Conservation (phyloP, 2,888 invertebrate species). For the Protophormia terraenovae region DNA sequence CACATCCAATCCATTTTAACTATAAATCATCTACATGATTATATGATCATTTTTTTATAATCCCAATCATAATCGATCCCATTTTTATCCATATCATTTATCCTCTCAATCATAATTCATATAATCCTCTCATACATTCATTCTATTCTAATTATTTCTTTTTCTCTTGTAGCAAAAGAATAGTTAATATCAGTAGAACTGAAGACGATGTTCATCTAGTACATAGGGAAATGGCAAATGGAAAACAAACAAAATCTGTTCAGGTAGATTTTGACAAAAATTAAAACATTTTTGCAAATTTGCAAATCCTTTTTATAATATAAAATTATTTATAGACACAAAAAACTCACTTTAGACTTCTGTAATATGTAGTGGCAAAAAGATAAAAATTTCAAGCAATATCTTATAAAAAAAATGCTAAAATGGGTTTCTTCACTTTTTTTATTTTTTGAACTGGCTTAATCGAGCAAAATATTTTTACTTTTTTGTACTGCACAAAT, state of each 20-base stretch:
- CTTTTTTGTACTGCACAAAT: conserved; percentile 67
- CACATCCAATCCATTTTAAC: not conserved
- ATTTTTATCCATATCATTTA: not conserved
- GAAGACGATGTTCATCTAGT: conserved; percentile 89
- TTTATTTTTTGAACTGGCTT: conserved; percentile 22
- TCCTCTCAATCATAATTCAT: not conserved
- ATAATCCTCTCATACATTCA: conserved; percentile 43
- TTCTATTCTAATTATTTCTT: conserved; percentile 74
- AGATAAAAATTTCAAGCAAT: not conserved
- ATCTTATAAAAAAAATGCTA: conserved; percentile 15
- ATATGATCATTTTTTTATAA: not conserved
- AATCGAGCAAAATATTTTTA: conserved; percentile 9
- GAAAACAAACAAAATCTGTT: conserved; percentile 88
- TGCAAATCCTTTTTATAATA: conserved; percentile 14
- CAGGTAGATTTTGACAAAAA: conserved; percentile 83
- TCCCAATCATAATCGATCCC: not conserved
- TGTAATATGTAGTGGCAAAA: conserved; percentile 53
- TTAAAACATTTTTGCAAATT: conserved; percentile 15
- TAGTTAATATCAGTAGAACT: conserved; percentile 88
- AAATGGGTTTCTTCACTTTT: conserved; percentile 30
- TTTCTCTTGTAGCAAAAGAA: conserved; percentile 86
- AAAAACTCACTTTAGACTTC: conserved; percentile 54
- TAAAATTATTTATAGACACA: not conserved
- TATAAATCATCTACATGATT: not conserved
- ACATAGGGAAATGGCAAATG: conserved; percentile 86